Conservation (phyloP, 1,140 invertebrate species). For the Drosophila trapezifrons region DNA sequence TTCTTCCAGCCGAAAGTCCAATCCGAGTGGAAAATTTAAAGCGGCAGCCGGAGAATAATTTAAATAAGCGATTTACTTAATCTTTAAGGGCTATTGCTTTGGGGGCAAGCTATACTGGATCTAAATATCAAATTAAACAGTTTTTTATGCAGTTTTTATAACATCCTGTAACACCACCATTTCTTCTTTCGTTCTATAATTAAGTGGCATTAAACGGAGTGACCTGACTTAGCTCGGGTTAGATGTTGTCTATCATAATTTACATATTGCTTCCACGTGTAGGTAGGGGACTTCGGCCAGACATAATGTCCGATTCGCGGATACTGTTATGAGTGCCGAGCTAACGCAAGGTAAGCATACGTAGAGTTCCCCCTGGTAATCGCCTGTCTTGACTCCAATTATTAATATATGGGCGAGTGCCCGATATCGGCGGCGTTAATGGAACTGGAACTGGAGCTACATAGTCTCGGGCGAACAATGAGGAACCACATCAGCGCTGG, state of each 20-base stretch:
- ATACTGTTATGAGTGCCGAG: conserved; percentile 11
- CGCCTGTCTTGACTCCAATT: conserved; percentile 41
- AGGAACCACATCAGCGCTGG: conserved; percentile 51
- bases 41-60: background rate
- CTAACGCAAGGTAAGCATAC: conserved; percentile 32
- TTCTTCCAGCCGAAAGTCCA: conserved; percentile 11
- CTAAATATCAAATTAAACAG: conserved; percentile 1
- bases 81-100: background rate
- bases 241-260: conserved; percentile 13
- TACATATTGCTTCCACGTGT: conserved; percentile 4
- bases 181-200: background rate
- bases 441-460: conserved; percentile 47
- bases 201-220: background rate
- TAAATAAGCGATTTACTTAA: background rate
- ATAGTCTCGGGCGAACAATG: conserved; percentile 52
- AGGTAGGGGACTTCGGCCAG: conserved; percentile 22
- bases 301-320: conserved; percentile 15
- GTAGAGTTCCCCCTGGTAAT: conserved; percentile 20
- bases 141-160: background rate
- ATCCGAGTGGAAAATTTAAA: background rate
- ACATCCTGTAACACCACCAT: background rate
- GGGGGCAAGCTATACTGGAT: background rate
- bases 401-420: conserved; percentile 47
- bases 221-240: background rate
- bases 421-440: conserved; percentile 30